These are phyloP conservation scores for Mnemiopsis leidyi DNA, from an alignment of 37 sponge, comb jelly and placozoan genomes.

Conservation along the genomic window DNA sequence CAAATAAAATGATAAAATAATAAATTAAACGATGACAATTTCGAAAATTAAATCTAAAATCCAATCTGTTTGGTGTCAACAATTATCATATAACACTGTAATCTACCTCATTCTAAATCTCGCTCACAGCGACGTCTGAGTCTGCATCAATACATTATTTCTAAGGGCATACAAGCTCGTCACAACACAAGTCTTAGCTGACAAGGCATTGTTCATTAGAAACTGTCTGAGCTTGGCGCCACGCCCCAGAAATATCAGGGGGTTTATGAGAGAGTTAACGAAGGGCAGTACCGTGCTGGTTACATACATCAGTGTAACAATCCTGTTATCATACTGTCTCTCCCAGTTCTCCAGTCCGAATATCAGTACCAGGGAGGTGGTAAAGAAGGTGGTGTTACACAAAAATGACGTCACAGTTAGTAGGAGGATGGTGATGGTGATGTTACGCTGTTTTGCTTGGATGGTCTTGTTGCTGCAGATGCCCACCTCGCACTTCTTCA, in stretches of 20 bases:
- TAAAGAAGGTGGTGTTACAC: constrained; percentile 20
- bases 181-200: background rate
- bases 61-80: no score
- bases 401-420: background rate
- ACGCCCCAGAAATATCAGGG: background rate
- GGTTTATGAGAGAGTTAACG: background rate
- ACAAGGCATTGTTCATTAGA: background rate
- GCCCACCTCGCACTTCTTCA: background rate
- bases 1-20: no score
- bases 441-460: background rate
- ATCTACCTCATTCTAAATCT: no score
- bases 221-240: background rate
- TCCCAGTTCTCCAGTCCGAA: background rate
- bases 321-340: background rate
- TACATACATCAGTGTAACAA: background rate
- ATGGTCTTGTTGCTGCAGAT: background rate
- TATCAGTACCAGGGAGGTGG: background rate
- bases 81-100: no score
- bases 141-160: no score
- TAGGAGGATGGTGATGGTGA: background rate
- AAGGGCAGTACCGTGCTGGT: background rate
- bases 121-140: no score
- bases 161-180: background rate
- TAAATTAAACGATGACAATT: no score
- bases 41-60: no score